Evolutionary conservation across 2,797 vertebrate species (phyloP).

Genomic region (Coranthus polyacanthus): DNA sequence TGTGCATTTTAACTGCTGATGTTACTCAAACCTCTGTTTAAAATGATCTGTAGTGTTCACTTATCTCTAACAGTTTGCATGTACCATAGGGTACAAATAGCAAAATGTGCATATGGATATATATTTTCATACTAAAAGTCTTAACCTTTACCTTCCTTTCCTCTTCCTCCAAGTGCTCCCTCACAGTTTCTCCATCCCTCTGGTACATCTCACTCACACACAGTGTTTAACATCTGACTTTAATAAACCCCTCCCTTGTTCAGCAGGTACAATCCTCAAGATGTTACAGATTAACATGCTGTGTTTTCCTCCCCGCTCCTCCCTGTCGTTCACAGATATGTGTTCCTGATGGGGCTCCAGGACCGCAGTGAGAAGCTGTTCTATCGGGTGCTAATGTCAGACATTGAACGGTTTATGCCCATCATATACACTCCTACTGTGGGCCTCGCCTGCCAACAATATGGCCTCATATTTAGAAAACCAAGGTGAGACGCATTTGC

Average conservation of each 20-base stretch:
- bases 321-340: conserved; percentile 86
- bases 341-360: conserved; percentile 97
- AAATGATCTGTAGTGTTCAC: no score
- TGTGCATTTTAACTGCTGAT: no score
- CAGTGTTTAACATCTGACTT: conserved; percentile 58
- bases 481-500: conserved; percentile 88
- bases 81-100: no score
- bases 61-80: no score
- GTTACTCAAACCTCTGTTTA: no score
- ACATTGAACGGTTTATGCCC: conserved; percentile 97
- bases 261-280: conserved; percentile 43
- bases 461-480: conserved; percentile 92
- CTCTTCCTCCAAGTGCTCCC: no score
- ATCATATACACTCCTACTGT: conserved; percentile 98
- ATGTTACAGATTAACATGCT: conserved; percentile 55
- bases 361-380: conserved; percentile 98
- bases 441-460: conserved; percentile 95
- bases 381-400: conserved; percentile 91
- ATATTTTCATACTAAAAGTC: no score
- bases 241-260: conserved; percentile 29
- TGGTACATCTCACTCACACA: conserved; percentile 21
- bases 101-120: no score
- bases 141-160: no score
- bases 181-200: conserved; percentile 1
- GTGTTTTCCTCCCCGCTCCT: conserved; percentile 46